Evolutionary conservation across 2,797 vertebrate genomes (phyloP), one percentile per base, ranked within the genome.

Genomic region (Lagodon rhomboides): DNA sequence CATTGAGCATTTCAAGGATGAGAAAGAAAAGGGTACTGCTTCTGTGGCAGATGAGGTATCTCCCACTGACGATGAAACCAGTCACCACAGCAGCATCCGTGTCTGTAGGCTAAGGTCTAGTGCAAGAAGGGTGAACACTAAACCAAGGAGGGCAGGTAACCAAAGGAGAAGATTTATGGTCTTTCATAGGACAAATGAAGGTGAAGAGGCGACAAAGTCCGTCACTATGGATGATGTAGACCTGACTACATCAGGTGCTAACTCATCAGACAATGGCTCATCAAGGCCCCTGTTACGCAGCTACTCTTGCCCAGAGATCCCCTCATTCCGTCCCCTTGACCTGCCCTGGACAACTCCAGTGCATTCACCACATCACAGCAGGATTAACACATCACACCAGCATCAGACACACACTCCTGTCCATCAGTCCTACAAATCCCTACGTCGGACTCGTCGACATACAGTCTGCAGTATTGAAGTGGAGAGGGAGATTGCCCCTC

Each of bases 401-500:
- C 86, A 83, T 34, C 88, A 79, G 30, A 20, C 75, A 0, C 16
- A 84, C 55, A 12, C 65, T 16, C 49, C 73, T 1, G 66, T 69
- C n/a, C 88, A 90, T 15, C 77, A 85, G 0, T 1, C 64, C 5
- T 88, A 79, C 58, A 91, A 83, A 38, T 82, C 82, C 8, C 23
- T 73, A 20, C 93, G 82, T 0, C 93, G 95, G 0, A 84, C 95
- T 5, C 96, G 97, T 8, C 93, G 97, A 0, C 97, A 98, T 91
- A 98, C 97, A 0, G 96, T 97, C 77, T 95, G 95, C 80, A 96
- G 96, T 16, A 67, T 96, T 56, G 97, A 98, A 83, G 93, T 96
- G 74, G 96, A 94, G 88, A 77, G 96, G 53, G 95, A 96, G 89
- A 93, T 96, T 0, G 95, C 94, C 15, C 96, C 96, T 0, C 65